Evolutionary conservation across 2,888 invertebrate species (phyloP), one percentile per base, ranked within the genome.

Genomic region (Phengaris arion): DNA sequence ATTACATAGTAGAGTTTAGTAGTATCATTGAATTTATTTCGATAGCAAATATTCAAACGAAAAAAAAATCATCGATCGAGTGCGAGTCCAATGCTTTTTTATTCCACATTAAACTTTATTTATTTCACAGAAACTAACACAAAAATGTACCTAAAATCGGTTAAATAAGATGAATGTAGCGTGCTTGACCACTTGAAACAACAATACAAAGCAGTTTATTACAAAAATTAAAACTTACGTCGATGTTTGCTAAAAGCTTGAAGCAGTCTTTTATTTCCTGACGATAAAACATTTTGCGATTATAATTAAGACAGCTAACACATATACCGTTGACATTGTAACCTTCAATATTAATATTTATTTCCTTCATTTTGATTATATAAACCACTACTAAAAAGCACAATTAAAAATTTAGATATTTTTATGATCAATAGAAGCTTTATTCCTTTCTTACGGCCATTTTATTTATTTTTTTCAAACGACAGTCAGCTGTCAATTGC

Each of bases 251-350:
- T 10, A 93, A 83, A 76, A 86, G 78, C 81, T 85, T 87, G 75
- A 87, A 91, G 82, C 88, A 90, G 45, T 89, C 85, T 77, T 86
- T 89, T 0, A 90, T 82, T 46, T 85, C 83, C 6, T 84, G 80
- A n/a, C 82, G 79, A 74, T 89, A 90, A 77, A 81, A 87, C 93
- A 93, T 93, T 79, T 85, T 87, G 5, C 93, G 88, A 78, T 91
- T 88, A 77, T 91, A 91, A 78, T 91, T 91, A 55, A 93, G 84
- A 82, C 93, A 93, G 4, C 90, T 90, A 1, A 93, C 93, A 80
- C 93, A 93, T 80, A 93, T 90, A 0, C 93, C 93, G 72, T 93
- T 93, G 48, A 92, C 93, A 81, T 93, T 93, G 76, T 89, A 93
- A 2, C 93, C 93, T 82, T 93, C 93, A 74, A 93, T 93, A 80